Evolutionary conservation across 2,888 invertebrate species (phyloP).

Genomic region (Caenorhabditis sp.): DNA sequence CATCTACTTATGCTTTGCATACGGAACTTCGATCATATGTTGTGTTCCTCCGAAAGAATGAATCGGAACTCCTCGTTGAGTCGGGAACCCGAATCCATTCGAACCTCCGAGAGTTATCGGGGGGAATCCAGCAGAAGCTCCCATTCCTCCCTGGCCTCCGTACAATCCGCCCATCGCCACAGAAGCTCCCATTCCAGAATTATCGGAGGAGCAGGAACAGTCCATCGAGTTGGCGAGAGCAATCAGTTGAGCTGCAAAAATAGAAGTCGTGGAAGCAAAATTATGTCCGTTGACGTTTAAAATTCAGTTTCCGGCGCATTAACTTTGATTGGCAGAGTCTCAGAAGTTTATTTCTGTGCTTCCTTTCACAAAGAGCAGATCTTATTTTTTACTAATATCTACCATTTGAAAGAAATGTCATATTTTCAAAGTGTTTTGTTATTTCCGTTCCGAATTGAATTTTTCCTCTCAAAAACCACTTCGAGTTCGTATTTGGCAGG

Average conservation of each 20-base stretch:
- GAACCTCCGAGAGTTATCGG: slow-evolving; percentile 38
- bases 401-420: background rate
- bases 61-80: slow-evolving; percentile 59
- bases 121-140: slow-evolving; percentile 42
- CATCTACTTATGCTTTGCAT: slow-evolving; percentile 9
- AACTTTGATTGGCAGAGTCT: slow-evolving; percentile 30
- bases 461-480: background rate
- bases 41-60: slow-evolving; percentile 41
- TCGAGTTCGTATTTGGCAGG: too few relatives aligned
- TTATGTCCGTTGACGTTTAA: slow-evolving; percentile 3
- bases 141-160: slow-evolving; percentile 39
- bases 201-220: slow-evolving; percentile 75
- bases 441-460: background rate
- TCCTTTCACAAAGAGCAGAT: too few relatives aligned
- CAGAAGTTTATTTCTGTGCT: too few relatives aligned
- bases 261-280: background rate
- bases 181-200: slow-evolving; percentile 47
- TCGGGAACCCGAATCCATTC: slow-evolving; percentile 42
- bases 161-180: slow-evolving; percentile 60
- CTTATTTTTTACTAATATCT: too few relatives aligned
- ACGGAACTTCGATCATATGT: slow-evolving; percentile 59
- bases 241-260: slow-evolving; percentile 77
- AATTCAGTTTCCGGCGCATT: slow-evolving; percentile 16
- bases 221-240: slow-evolving; percentile 80
- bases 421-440: background rate